phyloP scores from a whole-genome alignment of 2,797 vertebrate genomes.

The Buphagus erythrorhynchus region DNA sequence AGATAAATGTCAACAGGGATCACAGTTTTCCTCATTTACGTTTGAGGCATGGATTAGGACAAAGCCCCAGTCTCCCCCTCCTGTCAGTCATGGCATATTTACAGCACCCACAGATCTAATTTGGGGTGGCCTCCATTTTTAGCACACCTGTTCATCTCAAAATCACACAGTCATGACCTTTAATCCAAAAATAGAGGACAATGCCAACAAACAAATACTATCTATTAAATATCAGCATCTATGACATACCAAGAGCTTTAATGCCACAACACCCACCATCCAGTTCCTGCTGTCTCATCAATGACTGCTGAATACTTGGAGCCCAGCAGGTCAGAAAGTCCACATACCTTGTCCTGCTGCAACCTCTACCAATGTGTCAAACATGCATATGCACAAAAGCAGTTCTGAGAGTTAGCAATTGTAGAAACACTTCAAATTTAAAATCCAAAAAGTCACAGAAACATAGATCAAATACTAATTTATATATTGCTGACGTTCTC shows the following conservation, averaged over 20 bases:
- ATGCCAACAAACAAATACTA: background rate
- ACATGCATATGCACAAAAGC: accelerated
- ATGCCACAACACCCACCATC: background rate
- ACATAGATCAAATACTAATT: background rate
- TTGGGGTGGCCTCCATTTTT: background rate
- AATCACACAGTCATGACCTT: background rate
- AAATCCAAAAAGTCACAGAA: background rate
- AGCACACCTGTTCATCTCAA: background rate
- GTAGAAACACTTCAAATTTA: background rate
- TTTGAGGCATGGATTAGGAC: background rate
- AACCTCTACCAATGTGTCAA: background rate
- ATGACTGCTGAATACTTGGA: background rate
- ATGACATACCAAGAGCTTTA: background rate
- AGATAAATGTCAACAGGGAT: background rate
- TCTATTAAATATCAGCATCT: background rate
- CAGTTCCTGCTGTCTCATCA: background rate
- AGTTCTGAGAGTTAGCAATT: background rate
- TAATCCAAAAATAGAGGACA: background rate
- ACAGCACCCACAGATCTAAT: background rate
- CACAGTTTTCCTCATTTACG: background rate
- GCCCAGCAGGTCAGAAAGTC: background rate
- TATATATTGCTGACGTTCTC: background rate
- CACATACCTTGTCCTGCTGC: background rate
- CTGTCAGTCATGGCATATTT: accelerated
- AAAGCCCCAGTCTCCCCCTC: background rate